Evolutionary conservation across 64 coral and sea anemone genomes (phyloP), one percentile per base, ranked within the genome.

Genomic region (Dendronephthya gigantea): DNA sequence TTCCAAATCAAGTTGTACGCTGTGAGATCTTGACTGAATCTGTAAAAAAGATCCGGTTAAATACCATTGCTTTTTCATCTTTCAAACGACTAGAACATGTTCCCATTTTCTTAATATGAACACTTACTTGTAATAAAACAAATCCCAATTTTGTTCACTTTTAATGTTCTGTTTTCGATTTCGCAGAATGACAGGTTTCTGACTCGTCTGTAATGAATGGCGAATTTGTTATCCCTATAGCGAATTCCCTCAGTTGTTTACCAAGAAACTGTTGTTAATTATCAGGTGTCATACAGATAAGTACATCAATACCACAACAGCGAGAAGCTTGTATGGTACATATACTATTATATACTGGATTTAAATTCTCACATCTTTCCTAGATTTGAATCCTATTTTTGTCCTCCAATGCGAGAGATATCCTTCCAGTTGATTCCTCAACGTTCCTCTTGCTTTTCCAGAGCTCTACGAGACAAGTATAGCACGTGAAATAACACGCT

Each of bases 111-210:
- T n/a, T n/a, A n/a, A 45, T 10, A 76, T 9, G 6, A 34, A 7
- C 68, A 88, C 88, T 86, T 90, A 98, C 95, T 98, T 98, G 90
- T 91, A 98, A 40, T 98, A 98, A 85, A 98, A 98, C 31, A 98
- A 85, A 12, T 98, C 95, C 95, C 95, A 98, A 84, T 98, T 98
- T 40, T 92, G 92, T 88, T 98, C 90, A 58, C 95, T 93, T 86
- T 98, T 98, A 9, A 98, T 50, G 82, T 92, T 93, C 86, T 98
- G 95, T 49, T 92, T 87, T 92, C 92, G 91, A 31, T 98, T 98
- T 86, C 95, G 93, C 74, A 98, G 50, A 87, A 98, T 65, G 11
- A 98, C 95, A 82, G 95, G 95, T 47, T 93, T 98, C 50, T 89
- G 86, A 37, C 92, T 96, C 6, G 6, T 34, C 72, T 79, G 29